Conservation (phyloP, 2,113 vertebrate genomes). For the Speoplatyrhinus poulsoni region DNA sequence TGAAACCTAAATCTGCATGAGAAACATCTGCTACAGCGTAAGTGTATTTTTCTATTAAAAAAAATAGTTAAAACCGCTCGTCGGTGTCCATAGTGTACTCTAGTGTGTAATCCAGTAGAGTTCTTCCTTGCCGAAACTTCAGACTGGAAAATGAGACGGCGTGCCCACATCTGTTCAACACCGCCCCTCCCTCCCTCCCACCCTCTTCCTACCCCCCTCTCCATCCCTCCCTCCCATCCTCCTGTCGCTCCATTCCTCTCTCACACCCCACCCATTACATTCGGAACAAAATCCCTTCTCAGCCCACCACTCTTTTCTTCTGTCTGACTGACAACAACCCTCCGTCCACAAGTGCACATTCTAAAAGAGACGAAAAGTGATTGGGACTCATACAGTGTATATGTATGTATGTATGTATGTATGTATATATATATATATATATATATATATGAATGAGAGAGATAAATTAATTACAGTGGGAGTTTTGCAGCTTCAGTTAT, state of each 20-base stretch:
- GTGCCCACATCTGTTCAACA: conserved; percentile 58
- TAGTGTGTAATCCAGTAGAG: conserved; percentile 19
- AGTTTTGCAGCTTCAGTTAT: not conserved
- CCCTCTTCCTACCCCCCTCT: conserved; percentile 37
- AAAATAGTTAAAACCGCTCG: not conserved
- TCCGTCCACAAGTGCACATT: not conserved
- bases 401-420: too few species aligned
- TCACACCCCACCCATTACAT: conserved; percentile 31
- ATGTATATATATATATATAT: too few species aligned
- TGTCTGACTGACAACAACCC: conserved; percentile 16
- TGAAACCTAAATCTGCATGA: too few species aligned
- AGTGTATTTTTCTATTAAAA: too few species aligned
- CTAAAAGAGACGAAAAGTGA: not conserved
- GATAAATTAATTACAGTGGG: not conserved
- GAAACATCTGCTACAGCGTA: too few species aligned
- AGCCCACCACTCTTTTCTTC: conserved; percentile 12
- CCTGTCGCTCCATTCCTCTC: conserved; percentile 18
- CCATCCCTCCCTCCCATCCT: conserved; percentile 26
- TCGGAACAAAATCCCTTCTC: conserved; percentile 39
- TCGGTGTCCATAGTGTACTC: conserved; percentile 1
- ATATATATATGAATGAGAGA: too few species aligned
- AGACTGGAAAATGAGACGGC: conserved; percentile 40
- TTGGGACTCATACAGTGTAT: not conserved
- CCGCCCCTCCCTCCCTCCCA: conserved; percentile 49
- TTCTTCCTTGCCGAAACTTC: conserved; percentile 30